Evolutionary conservation across 37 sponge, comb jelly and placozoan species (phyloP).

Genomic region (Halichondria panicea): DNA sequence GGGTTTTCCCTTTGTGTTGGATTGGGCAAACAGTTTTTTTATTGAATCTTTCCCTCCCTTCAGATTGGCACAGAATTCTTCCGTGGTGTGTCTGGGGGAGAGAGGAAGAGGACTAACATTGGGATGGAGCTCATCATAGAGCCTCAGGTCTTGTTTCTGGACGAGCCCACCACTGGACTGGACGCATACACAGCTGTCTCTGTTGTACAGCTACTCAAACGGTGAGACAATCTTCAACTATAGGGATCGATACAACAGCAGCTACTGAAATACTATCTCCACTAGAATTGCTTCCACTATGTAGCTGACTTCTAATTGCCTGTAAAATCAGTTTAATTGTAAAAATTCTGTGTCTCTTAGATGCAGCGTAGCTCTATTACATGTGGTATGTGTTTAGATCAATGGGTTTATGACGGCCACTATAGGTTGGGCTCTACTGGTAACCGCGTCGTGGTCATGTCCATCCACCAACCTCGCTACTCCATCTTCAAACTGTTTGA

Average conservation of each 20-base stretch:
- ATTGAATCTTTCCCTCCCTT: background rate
- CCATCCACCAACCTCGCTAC: background rate
- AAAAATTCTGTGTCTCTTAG: too few relatives aligned
- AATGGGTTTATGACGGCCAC: too few relatives aligned
- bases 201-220: constrained; percentile 54
- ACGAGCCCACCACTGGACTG: constrained; percentile 80
- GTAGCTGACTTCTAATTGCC: too few relatives aligned
- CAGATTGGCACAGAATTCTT: constrained; percentile 74
- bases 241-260: too few relatives aligned
- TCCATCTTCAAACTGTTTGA: too few relatives aligned
- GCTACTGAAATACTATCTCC: too few relatives aligned
- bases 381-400: too few relatives aligned
- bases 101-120: constrained; percentile 76
- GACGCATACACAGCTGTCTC: constrained; percentile 75
- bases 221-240: too few relatives aligned
- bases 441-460: background rate
- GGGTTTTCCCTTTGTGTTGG: too few relatives aligned
- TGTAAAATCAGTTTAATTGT: too few relatives aligned
- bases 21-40: background rate
- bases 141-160: constrained; percentile 67
- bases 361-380: too few relatives aligned
- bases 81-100: constrained; percentile 80
- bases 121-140: constrained; percentile 79
- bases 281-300: too few relatives aligned
- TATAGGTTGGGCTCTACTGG: background rate